A percentile compares a stretch with the other conserved stretches of the same genome.
Evolutionary conservation across 1,140 invertebrate species (phyloP).

Genomic region (Achroia grisella): DNA sequence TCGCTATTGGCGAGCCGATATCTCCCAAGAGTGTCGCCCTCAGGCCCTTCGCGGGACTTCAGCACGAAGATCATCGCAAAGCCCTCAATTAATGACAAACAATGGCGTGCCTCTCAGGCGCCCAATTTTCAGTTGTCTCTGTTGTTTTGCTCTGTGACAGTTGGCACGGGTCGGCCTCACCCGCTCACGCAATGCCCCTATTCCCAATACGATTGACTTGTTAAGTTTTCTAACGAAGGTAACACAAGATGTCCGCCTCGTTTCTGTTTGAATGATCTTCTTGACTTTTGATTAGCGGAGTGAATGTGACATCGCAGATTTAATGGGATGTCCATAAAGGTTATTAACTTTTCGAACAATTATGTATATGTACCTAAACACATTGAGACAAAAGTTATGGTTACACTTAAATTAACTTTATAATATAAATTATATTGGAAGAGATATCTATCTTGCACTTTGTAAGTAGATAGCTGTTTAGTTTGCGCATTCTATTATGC

Average conservation of each 20-base stretch:
- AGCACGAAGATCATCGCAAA: constrained; percentile 59
- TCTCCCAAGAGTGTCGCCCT: constrained; percentile 64
- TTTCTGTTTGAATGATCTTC: neutral
- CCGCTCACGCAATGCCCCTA: constrained; percentile 28
- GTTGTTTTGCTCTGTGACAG: constrained; percentile 52
- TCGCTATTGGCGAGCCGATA: constrained; percentile 66
- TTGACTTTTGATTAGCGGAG: neutral
- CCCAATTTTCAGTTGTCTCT: constrained; percentile 64
- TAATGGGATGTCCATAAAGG: too few species aligned
- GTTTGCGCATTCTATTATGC: too few species aligned
- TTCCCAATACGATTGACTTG: constrained; percentile 21
- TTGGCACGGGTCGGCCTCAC: constrained; percentile 36
- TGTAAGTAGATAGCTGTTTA: too few species aligned
- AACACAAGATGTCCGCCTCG: constrained; percentile 5
- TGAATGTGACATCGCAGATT: neutral
- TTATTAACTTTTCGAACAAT: too few species aligned
- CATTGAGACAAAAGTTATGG: too few species aligned
- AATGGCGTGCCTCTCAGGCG: constrained; percentile 39
- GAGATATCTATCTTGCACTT: too few species aligned
- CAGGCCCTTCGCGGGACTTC: constrained; percentile 27
- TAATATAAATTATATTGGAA: too few species aligned
- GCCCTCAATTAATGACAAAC: constrained; percentile 69
- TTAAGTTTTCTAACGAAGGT: constrained; percentile 13
- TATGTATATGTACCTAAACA: too few species aligned
- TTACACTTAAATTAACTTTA: too few species aligned